Evolutionary conservation across 2,113 vertebrate species (phyloP), one percentile per base, ranked within the genome.

Genomic region (Colaptes auratus): DNA sequence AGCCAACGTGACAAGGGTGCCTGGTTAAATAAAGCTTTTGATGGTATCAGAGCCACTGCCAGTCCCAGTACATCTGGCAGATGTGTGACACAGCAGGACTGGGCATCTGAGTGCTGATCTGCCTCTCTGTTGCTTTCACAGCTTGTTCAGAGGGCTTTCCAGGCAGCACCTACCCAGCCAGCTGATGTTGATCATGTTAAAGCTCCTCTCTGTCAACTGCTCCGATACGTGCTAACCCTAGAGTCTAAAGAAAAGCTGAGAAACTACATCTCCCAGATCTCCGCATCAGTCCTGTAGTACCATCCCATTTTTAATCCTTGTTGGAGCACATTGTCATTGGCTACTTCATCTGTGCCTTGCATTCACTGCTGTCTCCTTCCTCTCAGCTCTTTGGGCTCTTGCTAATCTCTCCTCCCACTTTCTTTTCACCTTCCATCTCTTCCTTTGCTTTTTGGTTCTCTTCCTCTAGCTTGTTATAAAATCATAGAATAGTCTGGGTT

Each of bases 1-100:
- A 80, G 46, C 84, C 50, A 42, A 46, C 0, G 2, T 0, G 0
- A 65, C 0, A 1, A 31, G 59, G 39, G 10, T 2, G 12, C 20
- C 46, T 35, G n/a, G 12, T 24, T 53, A 30, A 79, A 30, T 70
- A 46, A 76, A 27, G 15, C 23, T 19, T 5, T 24, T 19, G 56
- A 58, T 1, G 0, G 20, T 63, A 52, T 21, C 2, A 0, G 59
- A 72, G 42, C 58, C 6, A 7, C 69, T 0, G 7, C 70, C 82
- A 58, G 66, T 28, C 9, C 72, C 1, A 2, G 35, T 7, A 59
- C 1, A 0, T 0, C 2, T 17, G 61, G 82, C 53, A 78, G 66
- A 44, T 4, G 3, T 81, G 39, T 18, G 66, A 55, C 19, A 25
- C 2, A 4, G 53, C 59, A 86, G 59, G 35, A 44, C 39, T 35